phyloP scores from a whole-genome alignment of 2,113 vertebrate species.

The Ptyas mucosa region DNA sequence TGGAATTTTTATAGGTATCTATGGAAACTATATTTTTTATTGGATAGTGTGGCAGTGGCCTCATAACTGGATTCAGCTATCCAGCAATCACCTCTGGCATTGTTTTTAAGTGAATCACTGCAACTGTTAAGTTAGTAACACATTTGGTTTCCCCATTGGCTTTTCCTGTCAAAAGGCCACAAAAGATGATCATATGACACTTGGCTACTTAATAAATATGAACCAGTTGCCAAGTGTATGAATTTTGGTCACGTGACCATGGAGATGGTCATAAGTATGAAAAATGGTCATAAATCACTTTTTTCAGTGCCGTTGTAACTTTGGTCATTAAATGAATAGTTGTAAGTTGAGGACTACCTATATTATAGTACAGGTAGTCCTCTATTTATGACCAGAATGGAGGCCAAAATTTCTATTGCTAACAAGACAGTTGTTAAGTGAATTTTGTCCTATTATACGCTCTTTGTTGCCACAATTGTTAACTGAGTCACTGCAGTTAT shows the following conservation, averaged over 20 bases:
- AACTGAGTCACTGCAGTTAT: background rate
- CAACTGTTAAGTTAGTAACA: background rate
- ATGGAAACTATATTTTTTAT: constrained; percentile 9
- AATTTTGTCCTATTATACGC: background rate
- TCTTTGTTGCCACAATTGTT: background rate
- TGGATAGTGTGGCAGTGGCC: background rate
- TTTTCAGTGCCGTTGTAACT: background rate
- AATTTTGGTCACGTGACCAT: background rate
- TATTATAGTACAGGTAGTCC: background rate
- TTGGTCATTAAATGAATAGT: background rate
- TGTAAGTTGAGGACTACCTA: background rate
- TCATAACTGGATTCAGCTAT: background rate
- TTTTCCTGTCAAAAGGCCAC: background rate
- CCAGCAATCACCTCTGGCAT: background rate
- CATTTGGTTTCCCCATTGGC: background rate
- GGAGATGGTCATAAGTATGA: background rate
- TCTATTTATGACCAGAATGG: background rate
- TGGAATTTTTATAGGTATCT: constrained; percentile 2
- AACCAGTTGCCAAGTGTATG: background rate
- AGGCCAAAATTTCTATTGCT: background rate
- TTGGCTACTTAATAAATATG: background rate
- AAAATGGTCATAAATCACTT: background rate
- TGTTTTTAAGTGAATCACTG: background rate
- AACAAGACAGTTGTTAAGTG: background rate
- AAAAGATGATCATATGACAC: background rate